phyloP scores from a whole-genome alignment of 2,888 invertebrate genomes.

The Ormyrus nitidulus region DNA sequence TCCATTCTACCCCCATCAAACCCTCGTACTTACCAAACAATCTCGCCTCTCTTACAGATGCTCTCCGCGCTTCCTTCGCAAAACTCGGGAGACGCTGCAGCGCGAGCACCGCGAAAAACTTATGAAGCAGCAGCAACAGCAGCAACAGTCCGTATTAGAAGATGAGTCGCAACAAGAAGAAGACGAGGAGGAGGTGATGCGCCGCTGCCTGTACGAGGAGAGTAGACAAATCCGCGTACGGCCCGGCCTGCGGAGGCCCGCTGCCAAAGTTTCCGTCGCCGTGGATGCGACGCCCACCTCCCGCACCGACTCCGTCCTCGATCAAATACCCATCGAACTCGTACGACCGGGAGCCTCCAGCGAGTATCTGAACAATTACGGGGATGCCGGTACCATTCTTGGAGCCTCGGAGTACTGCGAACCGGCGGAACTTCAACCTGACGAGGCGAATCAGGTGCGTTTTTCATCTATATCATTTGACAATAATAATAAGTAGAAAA shows the following conservation, averaged over 20 bases:
- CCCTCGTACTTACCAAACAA: too few species aligned
- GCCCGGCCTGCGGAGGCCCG: conserved; percentile 73
- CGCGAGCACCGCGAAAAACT: conserved; percentile 71
- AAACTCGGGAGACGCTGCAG: conserved; percentile 73
- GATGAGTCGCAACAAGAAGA: conserved; percentile 56
- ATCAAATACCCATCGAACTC: conserved; percentile 87
- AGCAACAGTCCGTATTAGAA: not conserved
- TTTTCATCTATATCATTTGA: too few species aligned
- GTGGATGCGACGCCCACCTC: conserved; percentile 88
- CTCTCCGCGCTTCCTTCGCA: conserved; percentile 81
- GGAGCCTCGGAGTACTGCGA: conserved; percentile 54
- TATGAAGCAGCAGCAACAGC: conserved; percentile 64
- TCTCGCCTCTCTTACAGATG: conserved; percentile 71
- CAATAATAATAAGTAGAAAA: too few species aligned
- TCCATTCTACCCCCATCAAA: too few species aligned
- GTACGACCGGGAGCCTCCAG: conserved; percentile 75
- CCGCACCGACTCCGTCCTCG: conserved; percentile 83
- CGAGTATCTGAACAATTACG: conserved; percentile 41
- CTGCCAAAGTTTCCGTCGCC: conserved; percentile 84
- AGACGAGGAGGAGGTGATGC: conserved; percentile 58
- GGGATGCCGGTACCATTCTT: conserved; percentile 19
- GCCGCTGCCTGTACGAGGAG: conserved; percentile 67
- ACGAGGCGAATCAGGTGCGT: not conserved
- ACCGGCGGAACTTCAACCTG: conserved; percentile 42
- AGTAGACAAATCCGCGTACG: conserved; percentile 62